Conservation (phyloP, 1,140 invertebrate genomes). For the Drosophila quadrilineata region DNA sequence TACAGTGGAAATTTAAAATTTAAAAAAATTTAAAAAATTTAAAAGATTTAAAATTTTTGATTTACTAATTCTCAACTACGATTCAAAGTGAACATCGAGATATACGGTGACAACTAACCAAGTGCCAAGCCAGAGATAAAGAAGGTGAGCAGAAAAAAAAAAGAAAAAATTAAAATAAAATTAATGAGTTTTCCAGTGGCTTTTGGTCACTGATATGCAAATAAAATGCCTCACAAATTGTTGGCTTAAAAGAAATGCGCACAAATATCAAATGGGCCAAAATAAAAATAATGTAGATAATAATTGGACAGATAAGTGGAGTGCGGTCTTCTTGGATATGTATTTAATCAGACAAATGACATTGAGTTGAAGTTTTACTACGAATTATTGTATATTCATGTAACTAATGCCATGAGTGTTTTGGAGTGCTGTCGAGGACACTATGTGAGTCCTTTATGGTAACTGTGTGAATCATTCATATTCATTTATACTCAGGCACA, state of each 20-base stretch:
- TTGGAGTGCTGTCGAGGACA: too few relatives aligned
- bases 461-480: neutral
- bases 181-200: slow-evolving; percentile 29
- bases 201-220: slow-evolving; percentile 25
- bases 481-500: neutral
- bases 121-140: slow-evolving; percentile 13
- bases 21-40: too few relatives aligned
- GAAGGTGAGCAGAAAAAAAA: neutral
- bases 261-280: slow-evolving; percentile 1
- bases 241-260: slow-evolving; percentile 29
- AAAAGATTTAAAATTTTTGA: too few relatives aligned
- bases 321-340: too few relatives aligned
- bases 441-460: too few relatives aligned
- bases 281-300: neutral
- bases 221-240: slow-evolving; percentile 32
- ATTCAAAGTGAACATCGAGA: slow-evolving; percentile 2
- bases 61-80: too few relatives aligned
- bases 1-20: too few relatives aligned
- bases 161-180: slow-evolving; percentile 14
- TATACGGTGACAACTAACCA: slow-evolving; percentile 3
- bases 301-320: neutral
- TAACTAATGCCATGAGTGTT: too few relatives aligned
- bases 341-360: too few relatives aligned
- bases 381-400: too few relatives aligned
- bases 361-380: too few relatives aligned